These are phyloP conservation scores for Corythoichthys intestinalis DNA, from an alignment of 2,113 vertebrate species.

Conservation along the genomic window DNA sequence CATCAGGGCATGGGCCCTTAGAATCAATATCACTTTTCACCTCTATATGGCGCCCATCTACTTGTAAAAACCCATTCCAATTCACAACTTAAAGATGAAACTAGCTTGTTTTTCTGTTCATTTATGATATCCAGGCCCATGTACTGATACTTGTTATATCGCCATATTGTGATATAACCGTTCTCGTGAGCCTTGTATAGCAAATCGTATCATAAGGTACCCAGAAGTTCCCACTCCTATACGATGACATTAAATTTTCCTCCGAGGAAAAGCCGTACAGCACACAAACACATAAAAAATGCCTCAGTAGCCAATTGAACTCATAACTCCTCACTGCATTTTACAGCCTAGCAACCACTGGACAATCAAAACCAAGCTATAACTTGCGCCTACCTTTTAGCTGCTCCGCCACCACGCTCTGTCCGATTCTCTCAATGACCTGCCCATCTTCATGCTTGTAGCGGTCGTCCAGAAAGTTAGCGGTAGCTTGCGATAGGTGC, in stretches of 20 bases:
- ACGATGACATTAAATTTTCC: neutral
- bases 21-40: no score
- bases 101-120: no score
- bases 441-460: slow-evolving; percentile 88
- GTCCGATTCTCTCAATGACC: slow-evolving; percentile 87
- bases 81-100: no score
- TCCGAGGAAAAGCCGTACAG: slow-evolving; percentile 6
- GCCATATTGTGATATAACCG: no score
- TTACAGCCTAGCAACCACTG: slow-evolving; percentile 6
- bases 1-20: no score
- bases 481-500: slow-evolving; percentile 92
- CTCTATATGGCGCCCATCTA: no score
- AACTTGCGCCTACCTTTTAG: slow-evolving; percentile 83
- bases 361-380: neutral
- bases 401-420: slow-evolving; percentile 87
- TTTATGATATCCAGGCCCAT: no score
- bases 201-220: no score
- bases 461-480: slow-evolving; percentile 91
- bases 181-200: no score
- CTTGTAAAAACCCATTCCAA: no score
- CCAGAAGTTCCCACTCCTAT: no score
- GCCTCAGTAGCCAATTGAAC: neutral
- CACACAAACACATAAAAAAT: slow-evolving; percentile 13
- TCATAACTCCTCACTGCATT: neutral
- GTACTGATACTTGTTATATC: no score